These are phyloP conservation scores for Drosophila yakuba DNA, from an alignment of 1,140 invertebrate genomes.

Conservation along the genomic window DNA sequence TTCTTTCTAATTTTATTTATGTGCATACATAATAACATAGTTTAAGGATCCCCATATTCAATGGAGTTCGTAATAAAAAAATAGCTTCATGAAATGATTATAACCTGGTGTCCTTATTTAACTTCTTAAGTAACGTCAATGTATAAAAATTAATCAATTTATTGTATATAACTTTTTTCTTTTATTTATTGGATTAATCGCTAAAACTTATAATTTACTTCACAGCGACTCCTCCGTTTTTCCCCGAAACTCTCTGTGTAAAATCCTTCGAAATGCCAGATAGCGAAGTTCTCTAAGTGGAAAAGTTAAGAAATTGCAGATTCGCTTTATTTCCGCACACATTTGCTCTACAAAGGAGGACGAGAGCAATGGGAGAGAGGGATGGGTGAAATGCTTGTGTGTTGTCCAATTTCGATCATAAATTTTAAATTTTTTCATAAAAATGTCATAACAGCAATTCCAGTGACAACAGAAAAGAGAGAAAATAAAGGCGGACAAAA, in stretches of 20 bases:
- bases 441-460: constrained; percentile 84
- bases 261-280: constrained; percentile 1
- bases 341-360: constrained; percentile 29
- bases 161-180: no score
- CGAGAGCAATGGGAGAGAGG: neutral
- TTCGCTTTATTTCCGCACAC: constrained; percentile 63
- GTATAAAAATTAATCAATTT: no score
- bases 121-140: no score
- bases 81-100: no score
- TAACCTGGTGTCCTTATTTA: no score
- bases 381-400: constrained; percentile 48
- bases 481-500: constrained; percentile 42
- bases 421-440: constrained; percentile 84
- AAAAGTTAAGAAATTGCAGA: constrained; percentile 52
- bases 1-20: no score
- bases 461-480: constrained; percentile 52
- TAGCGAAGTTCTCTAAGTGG: constrained; percentile 24
- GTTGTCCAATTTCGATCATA: constrained; percentile 68
- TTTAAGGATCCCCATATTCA: no score
- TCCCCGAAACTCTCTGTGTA: neutral
- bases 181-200: no score
- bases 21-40: no score
- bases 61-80: no score
- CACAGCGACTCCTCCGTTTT: no score
- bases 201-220: neutral